These are phyloP conservation scores for Callospermophilus lateralis DNA, from an alignment of 2,113 vertebrate species.

Conservation along the genomic window DNA sequence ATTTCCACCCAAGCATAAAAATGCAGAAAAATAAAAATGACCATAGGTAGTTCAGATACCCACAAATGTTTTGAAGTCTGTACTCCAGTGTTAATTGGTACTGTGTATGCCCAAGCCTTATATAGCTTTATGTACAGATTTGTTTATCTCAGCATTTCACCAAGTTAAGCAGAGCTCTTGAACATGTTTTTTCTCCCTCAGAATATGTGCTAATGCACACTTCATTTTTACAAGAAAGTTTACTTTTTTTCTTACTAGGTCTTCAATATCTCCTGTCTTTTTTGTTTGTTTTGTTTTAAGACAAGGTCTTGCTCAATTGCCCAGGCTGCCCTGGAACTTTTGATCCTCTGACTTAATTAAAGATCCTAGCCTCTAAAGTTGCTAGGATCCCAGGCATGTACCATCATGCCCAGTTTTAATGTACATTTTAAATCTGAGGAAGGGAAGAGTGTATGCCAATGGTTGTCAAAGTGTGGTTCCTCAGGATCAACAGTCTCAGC, in stretches of 20 bases:
- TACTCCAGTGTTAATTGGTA: neutral
- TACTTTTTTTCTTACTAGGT: neutral
- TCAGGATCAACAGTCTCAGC: neutral
- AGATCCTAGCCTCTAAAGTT: neutral
- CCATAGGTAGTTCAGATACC: neutral
- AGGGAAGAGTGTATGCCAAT: neutral
- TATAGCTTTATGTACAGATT: neutral
- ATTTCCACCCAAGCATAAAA: neutral
- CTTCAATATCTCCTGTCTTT: neutral
- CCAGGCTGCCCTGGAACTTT: neutral
- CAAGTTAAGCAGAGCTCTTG: neutral
- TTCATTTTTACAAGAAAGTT: neutral
- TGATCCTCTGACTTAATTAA: neutral
- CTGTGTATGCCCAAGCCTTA: neutral
- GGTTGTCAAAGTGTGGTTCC: neutral
- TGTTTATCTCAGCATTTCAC: neutral
- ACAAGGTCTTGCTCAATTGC: neutral
- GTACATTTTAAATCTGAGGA: neutral
- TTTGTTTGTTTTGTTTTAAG: neutral
- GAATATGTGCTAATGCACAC: neutral
- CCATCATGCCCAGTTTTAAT: neutral
- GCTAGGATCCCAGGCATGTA: neutral
- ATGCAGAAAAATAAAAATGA: neutral
- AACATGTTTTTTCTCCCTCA: neutral
- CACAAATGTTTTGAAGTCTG: neutral